Conservation (phyloP, 2,113 vertebrate species). For the Danio rerio region DNA sequence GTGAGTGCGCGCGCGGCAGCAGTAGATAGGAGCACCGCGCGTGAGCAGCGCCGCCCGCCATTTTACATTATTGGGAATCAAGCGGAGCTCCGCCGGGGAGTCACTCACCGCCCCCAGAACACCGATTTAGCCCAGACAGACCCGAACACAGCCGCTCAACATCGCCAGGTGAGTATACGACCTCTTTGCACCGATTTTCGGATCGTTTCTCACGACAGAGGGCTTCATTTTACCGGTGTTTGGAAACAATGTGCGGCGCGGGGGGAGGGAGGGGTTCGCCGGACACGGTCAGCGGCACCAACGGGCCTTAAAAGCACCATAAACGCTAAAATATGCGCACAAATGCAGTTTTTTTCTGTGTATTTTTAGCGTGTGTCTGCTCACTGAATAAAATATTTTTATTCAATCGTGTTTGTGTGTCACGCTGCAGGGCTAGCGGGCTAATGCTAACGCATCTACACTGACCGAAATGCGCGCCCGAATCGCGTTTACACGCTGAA, state of each 20-base stretch:
- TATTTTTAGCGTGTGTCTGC: not conserved
- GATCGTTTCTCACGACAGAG: not conserved
- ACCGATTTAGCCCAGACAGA: conserved; percentile 49
- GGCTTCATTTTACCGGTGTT: conserved; percentile 31
- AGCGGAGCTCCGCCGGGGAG: conserved; percentile 74
- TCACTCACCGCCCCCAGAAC: conserved; percentile 53
- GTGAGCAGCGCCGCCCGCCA: conserved; percentile 82
- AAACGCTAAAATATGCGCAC: not conserved
- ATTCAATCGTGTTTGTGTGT: not conserved
- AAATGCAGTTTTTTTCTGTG: not conserved
- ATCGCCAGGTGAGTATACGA: conserved; percentile 63
- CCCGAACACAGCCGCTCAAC: conserved; percentile 55
- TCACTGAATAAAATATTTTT: not conserved
- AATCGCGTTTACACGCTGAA: not conserved
- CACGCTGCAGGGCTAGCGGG: not conserved
- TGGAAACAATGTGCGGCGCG: conserved; percentile 53
- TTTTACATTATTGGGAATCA: conserved; percentile 88
- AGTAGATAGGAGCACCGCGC: conserved; percentile 52
- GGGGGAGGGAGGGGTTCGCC: conserved; percentile 54
- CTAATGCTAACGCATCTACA: conserved; percentile 8
- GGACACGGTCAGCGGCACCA: conserved; percentile 67
- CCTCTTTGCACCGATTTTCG: not conserved
- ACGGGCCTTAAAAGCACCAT: no score
- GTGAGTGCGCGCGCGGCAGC: not conserved
- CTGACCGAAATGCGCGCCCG: not conserved